Percentiles rank a stretch among this genome's conserved stretches.
phyloP scores from a whole-genome alignment of 1,140 invertebrate genomes.

The Aphis craccivora region DNA sequence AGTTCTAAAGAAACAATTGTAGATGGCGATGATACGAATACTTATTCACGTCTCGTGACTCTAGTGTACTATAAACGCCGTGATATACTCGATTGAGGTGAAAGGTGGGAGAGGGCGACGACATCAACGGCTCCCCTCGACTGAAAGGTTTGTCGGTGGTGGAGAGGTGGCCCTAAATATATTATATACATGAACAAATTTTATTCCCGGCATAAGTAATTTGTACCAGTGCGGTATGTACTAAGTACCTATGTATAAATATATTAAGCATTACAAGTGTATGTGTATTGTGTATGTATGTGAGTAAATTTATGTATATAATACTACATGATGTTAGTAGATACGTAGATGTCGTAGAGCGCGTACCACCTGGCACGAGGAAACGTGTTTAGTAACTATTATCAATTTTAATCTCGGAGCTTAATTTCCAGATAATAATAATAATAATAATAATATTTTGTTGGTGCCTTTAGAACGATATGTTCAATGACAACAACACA shows the following conservation, averaged over 20 bases:
- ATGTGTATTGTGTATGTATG: neutral
- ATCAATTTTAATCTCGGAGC: neutral
- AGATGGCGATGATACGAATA: neutral
- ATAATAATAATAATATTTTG: neutral
- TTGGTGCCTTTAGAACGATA: neutral
- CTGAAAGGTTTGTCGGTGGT: neutral
- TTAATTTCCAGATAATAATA: slow-evolving; percentile 12
- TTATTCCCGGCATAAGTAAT: neutral
- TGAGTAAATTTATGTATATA: too few species aligned
- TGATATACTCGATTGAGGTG: neutral
- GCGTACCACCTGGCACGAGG: slow-evolving; percentile 1
- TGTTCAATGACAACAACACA: neutral
- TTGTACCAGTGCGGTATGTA: neutral
- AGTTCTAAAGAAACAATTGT: neutral
- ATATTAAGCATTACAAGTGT: neutral
- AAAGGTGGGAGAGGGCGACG: too few species aligned
- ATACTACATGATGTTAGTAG: neutral
- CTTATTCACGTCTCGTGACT: neutral
- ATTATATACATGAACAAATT: neutral
- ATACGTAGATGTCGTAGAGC: neutral
- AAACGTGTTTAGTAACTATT: neutral
- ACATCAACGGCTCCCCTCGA: neutral
- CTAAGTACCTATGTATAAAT: neutral
- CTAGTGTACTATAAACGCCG: neutral
- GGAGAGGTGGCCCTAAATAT: neutral